These are phyloP conservation scores for Tridacna crocea DNA, from an alignment of 2,888 invertebrate genomes.

Conservation along the genomic window DNA sequence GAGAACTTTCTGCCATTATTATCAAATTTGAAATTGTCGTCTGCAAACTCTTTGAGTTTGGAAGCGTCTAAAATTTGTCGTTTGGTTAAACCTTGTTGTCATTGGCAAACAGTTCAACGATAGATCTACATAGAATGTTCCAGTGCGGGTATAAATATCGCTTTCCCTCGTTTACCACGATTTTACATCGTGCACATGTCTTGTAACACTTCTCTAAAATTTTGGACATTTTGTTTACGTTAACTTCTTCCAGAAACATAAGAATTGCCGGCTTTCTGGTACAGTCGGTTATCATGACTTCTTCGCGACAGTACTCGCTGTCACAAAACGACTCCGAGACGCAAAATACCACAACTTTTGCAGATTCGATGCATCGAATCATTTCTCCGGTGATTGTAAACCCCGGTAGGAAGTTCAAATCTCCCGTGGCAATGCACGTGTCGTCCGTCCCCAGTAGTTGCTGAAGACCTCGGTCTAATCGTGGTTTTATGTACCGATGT, in stretches of 20 bases:
- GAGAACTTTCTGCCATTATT: too few relatives aligned
- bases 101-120: too few relatives aligned
- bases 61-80: too few relatives aligned
- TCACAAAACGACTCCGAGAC: not conserved
- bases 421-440: not conserved
- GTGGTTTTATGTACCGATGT: not conserved
- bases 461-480: not conserved
- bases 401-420: not conserved
- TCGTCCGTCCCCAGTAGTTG: not conserved
- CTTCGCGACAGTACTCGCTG: not conserved
- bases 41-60: too few relatives aligned
- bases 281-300: not conserved
- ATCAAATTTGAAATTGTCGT: too few relatives aligned
- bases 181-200: too few relatives aligned
- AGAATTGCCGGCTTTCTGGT: not conserved
- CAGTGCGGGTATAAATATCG: too few relatives aligned
- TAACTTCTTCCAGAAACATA: not conserved
- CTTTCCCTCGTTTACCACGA: too few relatives aligned
- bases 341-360: constrained; percentile 2
- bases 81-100: too few relatives aligned
- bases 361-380: not conserved
- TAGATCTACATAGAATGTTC: too few relatives aligned
- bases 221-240: too few relatives aligned
- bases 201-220: too few relatives aligned
- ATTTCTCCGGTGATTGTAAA: not conserved